Conservation (phyloP, 2,797 vertebrate species). For the Myotis vivesi region DNA sequence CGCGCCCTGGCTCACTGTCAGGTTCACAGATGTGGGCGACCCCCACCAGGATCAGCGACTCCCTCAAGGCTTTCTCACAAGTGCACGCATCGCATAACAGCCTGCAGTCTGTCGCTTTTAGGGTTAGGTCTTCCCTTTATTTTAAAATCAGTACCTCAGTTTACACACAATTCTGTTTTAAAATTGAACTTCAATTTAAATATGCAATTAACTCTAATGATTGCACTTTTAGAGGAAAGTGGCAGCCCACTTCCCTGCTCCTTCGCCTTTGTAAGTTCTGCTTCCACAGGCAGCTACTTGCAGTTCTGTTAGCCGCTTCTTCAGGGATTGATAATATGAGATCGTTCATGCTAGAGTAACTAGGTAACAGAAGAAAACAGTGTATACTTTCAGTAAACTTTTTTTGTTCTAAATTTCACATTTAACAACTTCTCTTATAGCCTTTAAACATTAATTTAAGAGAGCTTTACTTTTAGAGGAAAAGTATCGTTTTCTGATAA, state of each 20-base stretch:
- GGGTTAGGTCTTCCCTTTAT: not conserved
- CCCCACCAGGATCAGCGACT: not conserved
- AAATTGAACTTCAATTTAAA: not conserved
- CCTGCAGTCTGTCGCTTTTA: not conserved
- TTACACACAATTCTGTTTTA: not conserved
- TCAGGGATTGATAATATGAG: not conserved
- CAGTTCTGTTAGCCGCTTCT: not conserved
- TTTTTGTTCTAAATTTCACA: not conserved
- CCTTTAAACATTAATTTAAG: conserved; percentile 8
- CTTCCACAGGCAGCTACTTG: not conserved
- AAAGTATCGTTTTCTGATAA: conserved; percentile 52
- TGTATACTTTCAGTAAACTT: not conserved
- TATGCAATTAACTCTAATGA: not conserved
- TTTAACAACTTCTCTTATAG: not conserved
- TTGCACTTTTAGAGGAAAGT: not conserved
- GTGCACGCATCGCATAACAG: not conserved
- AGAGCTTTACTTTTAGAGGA: conserved; percentile 27
- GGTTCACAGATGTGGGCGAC: not conserved
- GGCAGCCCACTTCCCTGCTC: not conserved
- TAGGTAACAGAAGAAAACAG: not conserved
- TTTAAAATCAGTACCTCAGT: not conserved
- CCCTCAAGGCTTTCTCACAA: not conserved
- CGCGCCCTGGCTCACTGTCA: conserved; percentile 12
- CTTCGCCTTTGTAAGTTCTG: not conserved
- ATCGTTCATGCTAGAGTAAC: not conserved